phyloP scores from a whole-genome alignment of 2,888 invertebrate genomes.

The Diarsia dahlii region DNA sequence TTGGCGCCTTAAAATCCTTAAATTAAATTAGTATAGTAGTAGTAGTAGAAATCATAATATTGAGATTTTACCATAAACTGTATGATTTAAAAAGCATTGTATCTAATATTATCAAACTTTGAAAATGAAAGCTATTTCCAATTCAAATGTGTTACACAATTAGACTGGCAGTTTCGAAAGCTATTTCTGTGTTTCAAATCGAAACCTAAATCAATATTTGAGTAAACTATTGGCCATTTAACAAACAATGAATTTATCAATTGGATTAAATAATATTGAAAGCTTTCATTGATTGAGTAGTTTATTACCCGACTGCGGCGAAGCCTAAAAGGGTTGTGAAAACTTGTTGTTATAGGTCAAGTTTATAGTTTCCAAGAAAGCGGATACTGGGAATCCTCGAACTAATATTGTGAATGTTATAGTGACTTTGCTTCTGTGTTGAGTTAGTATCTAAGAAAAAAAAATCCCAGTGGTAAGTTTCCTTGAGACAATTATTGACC shows the following conservation, averaged over 20 bases:
- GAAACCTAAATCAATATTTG: constrained; percentile 32
- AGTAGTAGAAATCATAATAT: neutral
- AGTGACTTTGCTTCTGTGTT: too few species aligned
- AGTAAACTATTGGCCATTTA: neutral
- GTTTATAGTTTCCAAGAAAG: neutral
- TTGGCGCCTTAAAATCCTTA: neutral
- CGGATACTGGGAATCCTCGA: neutral
- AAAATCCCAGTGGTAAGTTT: too few species aligned
- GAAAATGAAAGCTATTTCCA: constrained; percentile 4
- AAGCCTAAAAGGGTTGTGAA: neutral
- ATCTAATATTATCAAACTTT: neutral
- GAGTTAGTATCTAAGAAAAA: too few species aligned
- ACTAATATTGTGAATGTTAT: too few species aligned
- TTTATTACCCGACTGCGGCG: neutral
- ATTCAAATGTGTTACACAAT: constrained; percentile 5
- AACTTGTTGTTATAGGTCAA: neutral
- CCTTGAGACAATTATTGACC: too few species aligned
- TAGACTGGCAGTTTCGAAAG: constrained; percentile 11
- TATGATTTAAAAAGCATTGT: neutral
- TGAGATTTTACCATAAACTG: neutral
- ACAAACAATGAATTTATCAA: constrained; percentile 14
- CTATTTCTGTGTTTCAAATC: neutral
- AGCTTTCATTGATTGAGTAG: neutral
- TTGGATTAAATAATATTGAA: constrained; percentile 11
- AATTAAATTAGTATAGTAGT: too few species aligned